A percentile compares a stretch with the other conserved stretches of the same genome.
These are phyloP conservation scores for Siderastrea siderea DNA, from an alignment of 92 coral and sea anemone genomes.

Conservation along the genomic window DNA sequence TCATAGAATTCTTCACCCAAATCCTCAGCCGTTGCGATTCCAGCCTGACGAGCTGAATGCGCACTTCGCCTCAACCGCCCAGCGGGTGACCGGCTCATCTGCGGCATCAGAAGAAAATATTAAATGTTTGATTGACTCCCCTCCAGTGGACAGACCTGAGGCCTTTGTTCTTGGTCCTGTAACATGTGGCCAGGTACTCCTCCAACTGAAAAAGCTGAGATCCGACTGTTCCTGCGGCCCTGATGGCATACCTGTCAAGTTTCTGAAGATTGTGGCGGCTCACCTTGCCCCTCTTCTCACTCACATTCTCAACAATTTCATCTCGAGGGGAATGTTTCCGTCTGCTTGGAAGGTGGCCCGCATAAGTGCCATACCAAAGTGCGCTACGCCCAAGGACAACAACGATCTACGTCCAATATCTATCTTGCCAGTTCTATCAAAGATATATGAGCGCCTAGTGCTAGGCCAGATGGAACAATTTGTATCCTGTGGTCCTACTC, in stretches of 20 bases:
- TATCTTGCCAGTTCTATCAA: background rate
- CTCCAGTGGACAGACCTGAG: background rate
- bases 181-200: too few relatives aligned
- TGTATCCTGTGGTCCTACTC: background rate
- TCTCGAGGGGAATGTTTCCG: background rate
- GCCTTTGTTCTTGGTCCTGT: too few relatives aligned
- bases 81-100: slow-evolving; percentile 4
- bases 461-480: background rate
- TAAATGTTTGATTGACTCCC: background rate
- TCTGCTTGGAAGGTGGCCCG: background rate
- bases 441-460: background rate
- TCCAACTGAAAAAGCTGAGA: too few relatives aligned
- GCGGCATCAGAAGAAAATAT: background rate
- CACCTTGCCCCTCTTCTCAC: too few relatives aligned
- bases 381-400: background rate
- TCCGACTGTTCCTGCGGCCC: too few relatives aligned
- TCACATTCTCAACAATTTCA: too few relatives aligned
- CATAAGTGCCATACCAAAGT: background rate
- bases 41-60: slow-evolving; percentile 51
- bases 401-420: background rate
- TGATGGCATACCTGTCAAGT: too few relatives aligned
- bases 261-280: too few relatives aligned
- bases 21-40: slow-evolving; percentile 2
- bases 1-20: slow-evolving; percentile 51
- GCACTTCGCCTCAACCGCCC: slow-evolving; percentile 39